phyloP scores from a whole-genome alignment of 2,888 invertebrate species.

The Coremacera marginata region DNA sequence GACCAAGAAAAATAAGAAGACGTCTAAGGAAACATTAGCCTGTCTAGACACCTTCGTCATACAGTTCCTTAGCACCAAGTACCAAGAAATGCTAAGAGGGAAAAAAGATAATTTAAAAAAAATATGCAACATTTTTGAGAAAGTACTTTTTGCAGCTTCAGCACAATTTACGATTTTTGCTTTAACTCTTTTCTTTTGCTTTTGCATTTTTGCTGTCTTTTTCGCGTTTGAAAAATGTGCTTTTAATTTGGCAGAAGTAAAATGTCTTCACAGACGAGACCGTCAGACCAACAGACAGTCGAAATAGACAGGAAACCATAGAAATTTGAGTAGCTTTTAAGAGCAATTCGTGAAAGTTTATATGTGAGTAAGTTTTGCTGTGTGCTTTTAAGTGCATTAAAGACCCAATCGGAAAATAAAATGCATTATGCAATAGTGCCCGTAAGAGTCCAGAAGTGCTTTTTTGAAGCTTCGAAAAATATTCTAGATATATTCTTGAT shows the following conservation, averaged over 20 bases:
- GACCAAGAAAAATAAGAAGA: slow-evolving; percentile 25
- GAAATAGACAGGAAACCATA: neutral
- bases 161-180: slow-evolving; percentile 4
- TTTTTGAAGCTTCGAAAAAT: too few species aligned
- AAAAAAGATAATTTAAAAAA: neutral
- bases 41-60: slow-evolving; percentile 67
- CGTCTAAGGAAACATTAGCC: slow-evolving; percentile 61
- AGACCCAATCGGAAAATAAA: too few species aligned
- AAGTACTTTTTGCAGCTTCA: neutral
- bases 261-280: slow-evolving; percentile 11
- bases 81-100: neutral
- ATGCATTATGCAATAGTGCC: too few species aligned
- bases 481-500: too few species aligned
- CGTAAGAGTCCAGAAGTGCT: too few species aligned
- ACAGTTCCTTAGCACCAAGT: slow-evolving; percentile 38
- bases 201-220: slow-evolving; percentile 11
- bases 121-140: neutral
- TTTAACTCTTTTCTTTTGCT: neutral
- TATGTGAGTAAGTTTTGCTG: neutral
- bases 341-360: too few species aligned
- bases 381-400: too few species aligned
- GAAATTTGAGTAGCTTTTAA: too few species aligned
- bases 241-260: slow-evolving; percentile 27
- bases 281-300: neutral
- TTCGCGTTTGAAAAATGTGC: slow-evolving; percentile 13